A percentile compares a stretch with the other conserved stretches of the same genome.
phyloP scores from a whole-genome alignment of 2,888 invertebrate species.

The Peribatodes rhomboidaria region DNA sequence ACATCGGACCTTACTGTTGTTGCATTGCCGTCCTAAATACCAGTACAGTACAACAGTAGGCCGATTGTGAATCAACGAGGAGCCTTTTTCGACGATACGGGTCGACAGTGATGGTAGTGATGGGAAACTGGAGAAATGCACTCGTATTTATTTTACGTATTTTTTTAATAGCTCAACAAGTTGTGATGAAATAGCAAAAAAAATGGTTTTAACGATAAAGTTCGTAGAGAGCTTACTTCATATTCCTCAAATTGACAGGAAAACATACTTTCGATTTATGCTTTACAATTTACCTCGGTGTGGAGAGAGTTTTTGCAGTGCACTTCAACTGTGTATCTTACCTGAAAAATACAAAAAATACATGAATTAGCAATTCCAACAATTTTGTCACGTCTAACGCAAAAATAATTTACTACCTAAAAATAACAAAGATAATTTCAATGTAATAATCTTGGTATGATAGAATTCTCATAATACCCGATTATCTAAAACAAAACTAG shows the following conservation, averaged over 20 bases:
- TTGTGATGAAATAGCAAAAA: no score
- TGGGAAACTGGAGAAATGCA: constrained; percentile 51
- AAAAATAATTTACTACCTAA: no score
- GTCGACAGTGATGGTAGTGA: constrained; percentile 71
- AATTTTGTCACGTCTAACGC: neutral
- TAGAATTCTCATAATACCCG: no score
- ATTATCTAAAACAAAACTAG: no score
- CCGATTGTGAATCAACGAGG: constrained; percentile 76
- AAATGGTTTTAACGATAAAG: no score
- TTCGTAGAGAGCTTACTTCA: no score
- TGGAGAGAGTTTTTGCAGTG: neutral
- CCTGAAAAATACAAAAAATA: constrained; percentile 50
- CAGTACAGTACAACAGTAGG: constrained; percentile 69
- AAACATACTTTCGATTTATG: neutral
- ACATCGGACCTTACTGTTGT: neutral
- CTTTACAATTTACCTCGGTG: neutral
- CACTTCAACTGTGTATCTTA: constrained; percentile 37
- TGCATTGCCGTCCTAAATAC: constrained; percentile 68
- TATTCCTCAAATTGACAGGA: no score
- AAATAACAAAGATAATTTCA: no score
- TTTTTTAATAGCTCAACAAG: constrained; percentile 12
- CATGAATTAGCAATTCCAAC: neutral
- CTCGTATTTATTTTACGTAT: constrained; percentile 6
- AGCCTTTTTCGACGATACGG: constrained; percentile 74
- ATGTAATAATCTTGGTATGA: no score